Percentiles rank a stretch among this genome's conserved stretches.
These are phyloP conservation scores for Leptinotarsa juncta DNA, from an alignment of 2,888 invertebrate genomes.

Conservation along the genomic window DNA sequence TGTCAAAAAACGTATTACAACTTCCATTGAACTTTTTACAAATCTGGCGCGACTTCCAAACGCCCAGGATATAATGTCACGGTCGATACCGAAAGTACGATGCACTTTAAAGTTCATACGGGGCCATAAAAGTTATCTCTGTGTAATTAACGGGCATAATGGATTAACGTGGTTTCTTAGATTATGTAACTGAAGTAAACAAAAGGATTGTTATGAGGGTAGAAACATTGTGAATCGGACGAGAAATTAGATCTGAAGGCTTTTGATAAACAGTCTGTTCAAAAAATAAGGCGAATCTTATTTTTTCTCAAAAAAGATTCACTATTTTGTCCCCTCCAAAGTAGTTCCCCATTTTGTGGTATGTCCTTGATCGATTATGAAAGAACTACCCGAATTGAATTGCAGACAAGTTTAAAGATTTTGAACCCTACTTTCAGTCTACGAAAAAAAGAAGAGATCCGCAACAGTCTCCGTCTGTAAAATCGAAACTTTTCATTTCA, in stretches of 20 bases:
- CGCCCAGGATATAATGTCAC: not conserved
- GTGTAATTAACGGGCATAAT: not conserved
- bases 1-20: not conserved
- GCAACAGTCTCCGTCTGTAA: no score
- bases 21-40: not conserved
- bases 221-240: not conserved
- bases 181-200: constrained; percentile 9
- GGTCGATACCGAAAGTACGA: not conserved
- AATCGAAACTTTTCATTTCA: not conserved
- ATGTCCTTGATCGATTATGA: no score
- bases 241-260: no score
- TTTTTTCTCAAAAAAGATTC: no score
- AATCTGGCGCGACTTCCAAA: not conserved
- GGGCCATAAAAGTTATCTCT: constrained; percentile 9
- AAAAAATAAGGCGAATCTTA: no score
- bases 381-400: no score
- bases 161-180: constrained; percentile 14
- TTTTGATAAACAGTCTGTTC: no score
- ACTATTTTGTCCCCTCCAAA: no score
- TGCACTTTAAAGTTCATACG: constrained; percentile 15
- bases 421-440: not conserved
- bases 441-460: not conserved
- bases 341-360: no score
- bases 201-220: not conserved
- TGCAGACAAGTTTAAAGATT: not conserved